Evolutionary conservation across 1,140 invertebrate genomes (phyloP), one percentile per base, ranked within the genome.

Genomic region (Luehdorfia chinensis): DNA sequence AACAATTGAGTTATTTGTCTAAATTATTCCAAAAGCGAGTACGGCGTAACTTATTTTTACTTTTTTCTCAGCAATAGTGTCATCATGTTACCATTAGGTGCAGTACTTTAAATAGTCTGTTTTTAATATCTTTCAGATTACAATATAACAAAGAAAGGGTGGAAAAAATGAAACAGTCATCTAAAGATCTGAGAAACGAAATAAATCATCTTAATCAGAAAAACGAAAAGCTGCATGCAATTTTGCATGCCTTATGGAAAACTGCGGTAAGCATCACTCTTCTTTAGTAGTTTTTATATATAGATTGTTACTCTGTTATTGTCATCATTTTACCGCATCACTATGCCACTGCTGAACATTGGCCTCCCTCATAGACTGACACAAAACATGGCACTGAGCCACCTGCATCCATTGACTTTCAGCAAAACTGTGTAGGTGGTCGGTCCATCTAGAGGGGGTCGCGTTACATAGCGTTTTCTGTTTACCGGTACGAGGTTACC

Each of bases 261-360:
- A 15, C 34, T 8, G 2, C 34, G 34, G 34, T 37, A 37, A 37
- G 34, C n/a, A n/a, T n/a, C n/a, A n/a, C n/a, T n/a, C n/a, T n/a
- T n/a, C n/a, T n/a, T n/a, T n/a, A n/a, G n/a, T n/a, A n/a, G n/a
- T n/a, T n/a, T n/a, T n/a, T n/a, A n/a, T n/a, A n/a, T n/a, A n/a
- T n/a, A n/a, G n/a, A n/a, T n/a, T n/a, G n/a, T n/a, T n/a, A n/a
- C n/a, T n/a, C n/a, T n/a, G n/a, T n/a, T n/a, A n/a, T n/a, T n/a
- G n/a, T n/a, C n/a, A n/a, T n/a, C n/a, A n/a, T n/a, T n/a, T n/a
- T n/a, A n/a, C n/a, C n/a, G n/a, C n/a, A n/a, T n/a, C n/a, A n/a
- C n/a, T n/a, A n/a, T n/a, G n/a, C n/a, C n/a, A n/a, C n/a, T n/a
- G n/a, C n/a, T n/a, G n/a, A n/a, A n/a, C n/a, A n/a, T n/a, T n/a